Percentiles rank a stretch among this genome's conserved stretches.
Evolutionary conservation across 2,888 invertebrate genomes (phyloP).

Genomic region (Euspilapteryx auroguttella): DNA sequence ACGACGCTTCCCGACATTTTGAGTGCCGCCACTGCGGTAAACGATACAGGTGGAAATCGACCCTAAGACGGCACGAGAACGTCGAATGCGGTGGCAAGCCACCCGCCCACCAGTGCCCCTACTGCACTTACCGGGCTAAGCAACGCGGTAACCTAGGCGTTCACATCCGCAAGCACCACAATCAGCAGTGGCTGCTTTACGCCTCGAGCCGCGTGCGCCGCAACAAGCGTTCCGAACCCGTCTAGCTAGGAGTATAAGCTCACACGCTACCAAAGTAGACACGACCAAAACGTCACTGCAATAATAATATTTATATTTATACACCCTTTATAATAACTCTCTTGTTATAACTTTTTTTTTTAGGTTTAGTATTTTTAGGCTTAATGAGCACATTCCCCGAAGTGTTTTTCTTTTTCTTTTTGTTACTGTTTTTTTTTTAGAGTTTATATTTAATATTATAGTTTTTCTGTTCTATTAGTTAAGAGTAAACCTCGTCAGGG

Average conservation of each 20-base stretch:
- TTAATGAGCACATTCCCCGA: conserved; percentile 55
- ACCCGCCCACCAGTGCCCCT: conserved; percentile 78
- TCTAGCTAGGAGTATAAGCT: too few relatives aligned
- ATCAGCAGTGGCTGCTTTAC: conserved; percentile 53
- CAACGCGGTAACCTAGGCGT: conserved; percentile 82
- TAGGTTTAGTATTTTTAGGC: too few relatives aligned
- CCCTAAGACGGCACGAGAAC: conserved; percentile 78
- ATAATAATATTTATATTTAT: conserved; percentile 49
- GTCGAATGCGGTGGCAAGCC: conserved; percentile 85
- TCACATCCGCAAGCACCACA: conserved; percentile 79
- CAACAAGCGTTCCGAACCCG: conserved; percentile 21
- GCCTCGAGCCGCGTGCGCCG: conserved; percentile 49
- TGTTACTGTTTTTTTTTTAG: conserved; percentile 44
- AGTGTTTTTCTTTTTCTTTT: conserved; percentile 32
- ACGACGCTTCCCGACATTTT: conserved; percentile 66
- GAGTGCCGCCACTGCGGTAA: conserved; percentile 84
- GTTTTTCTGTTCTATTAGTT: too few relatives aligned
- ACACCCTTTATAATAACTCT: too few relatives aligned
- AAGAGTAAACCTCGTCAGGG: too few relatives aligned
- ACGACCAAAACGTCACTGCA: conserved; percentile 58
- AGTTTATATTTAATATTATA: conserved; percentile 49
- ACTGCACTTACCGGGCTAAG: conserved; percentile 77
- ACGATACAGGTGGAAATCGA: conserved; percentile 84
- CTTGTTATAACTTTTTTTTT: conserved; percentile 44
- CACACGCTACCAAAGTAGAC: conserved; percentile 57